Conservation (phyloP, 2,888 invertebrate genomes). For the Ophioninae sp. region DNA sequence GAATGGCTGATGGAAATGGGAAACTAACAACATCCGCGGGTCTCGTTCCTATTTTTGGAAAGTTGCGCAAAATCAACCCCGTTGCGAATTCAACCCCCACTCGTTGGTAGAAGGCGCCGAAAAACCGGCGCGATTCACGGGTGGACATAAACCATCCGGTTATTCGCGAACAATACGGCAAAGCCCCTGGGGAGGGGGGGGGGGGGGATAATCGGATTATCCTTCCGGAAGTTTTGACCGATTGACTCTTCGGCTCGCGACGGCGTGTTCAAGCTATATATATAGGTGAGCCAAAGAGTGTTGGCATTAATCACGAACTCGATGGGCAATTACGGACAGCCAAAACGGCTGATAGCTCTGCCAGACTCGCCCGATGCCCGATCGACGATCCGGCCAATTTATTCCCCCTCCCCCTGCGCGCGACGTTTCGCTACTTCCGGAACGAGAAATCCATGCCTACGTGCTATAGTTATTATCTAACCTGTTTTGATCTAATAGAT, state of each 20-base stretch:
- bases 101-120: background rate
- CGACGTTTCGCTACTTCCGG: background rate
- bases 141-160: conserved; percentile 16
- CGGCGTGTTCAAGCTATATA: background rate
- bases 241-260: conserved; percentile 42
- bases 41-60: background rate
- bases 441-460: background rate
- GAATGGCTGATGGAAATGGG: background rate
- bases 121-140: background rate
- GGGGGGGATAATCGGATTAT: conserved; percentile 44
- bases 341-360: background rate
- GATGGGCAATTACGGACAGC: background rate
- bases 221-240: conserved; percentile 42
- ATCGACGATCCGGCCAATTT: background rate
- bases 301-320: background rate
- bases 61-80: conserved; percentile 24
- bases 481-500: too few relatives aligned
- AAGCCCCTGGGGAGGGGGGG: background rate
- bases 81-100: background rate
- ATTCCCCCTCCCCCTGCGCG: background rate
- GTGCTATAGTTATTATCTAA: too few relatives aligned
- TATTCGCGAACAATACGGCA: conserved; percentile 44
- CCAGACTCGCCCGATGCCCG: background rate
- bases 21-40: background rate
- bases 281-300: background rate